A percentile compares a stretch with the other conserved stretches of the same genome.
Evolutionary conservation across 2,888 invertebrate species (phyloP).

Genomic region (Lymantria dispar): DNA sequence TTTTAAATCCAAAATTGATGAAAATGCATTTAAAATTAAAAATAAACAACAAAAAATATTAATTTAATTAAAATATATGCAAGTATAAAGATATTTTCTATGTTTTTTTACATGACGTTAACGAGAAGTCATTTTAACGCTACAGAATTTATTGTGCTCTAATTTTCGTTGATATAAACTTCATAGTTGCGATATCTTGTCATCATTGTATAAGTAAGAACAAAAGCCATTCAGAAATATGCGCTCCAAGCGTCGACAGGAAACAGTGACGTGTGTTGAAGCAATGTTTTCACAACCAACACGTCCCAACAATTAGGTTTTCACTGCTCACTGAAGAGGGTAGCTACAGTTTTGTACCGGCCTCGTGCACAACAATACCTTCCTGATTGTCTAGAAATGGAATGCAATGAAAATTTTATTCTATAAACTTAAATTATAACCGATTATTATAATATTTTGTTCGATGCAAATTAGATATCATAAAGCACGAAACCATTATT

Average conservation of each 20-base stretch:
- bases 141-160: slow-evolving; percentile 25
- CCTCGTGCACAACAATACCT: slow-evolving; percentile 47
- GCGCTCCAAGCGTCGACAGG: slow-evolving; percentile 55
- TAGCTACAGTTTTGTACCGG: slow-evolving; percentile 62
- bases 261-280: slow-evolving; percentile 69
- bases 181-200: slow-evolving; percentile 43
- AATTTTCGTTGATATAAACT: slow-evolving; percentile 42
- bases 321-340: slow-evolving; percentile 62
- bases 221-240: slow-evolving; percentile 76
- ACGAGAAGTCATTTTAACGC: background rate
- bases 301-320: slow-evolving; percentile 71
- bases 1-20: too few relatives aligned
- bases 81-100: too few relatives aligned
- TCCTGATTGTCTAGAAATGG: slow-evolving; percentile 51
- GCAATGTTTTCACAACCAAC: slow-evolving; percentile 65
- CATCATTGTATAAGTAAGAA: slow-evolving; percentile 74
- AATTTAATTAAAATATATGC: too few relatives aligned
- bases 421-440: slow-evolving; percentile 28
- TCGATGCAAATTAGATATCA: slow-evolving; percentile 46
- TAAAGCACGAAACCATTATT: slow-evolving; percentile 54
- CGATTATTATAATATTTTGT: slow-evolving; percentile 32
- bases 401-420: slow-evolving; percentile 48
- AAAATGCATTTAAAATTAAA: too few relatives aligned
- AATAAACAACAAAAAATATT: too few relatives aligned
- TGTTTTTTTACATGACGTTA: too few relatives aligned